These are phyloP conservation scores for Caranx melampygus DNA, from an alignment of 2,113 vertebrate genomes.

Conservation along the genomic window DNA sequence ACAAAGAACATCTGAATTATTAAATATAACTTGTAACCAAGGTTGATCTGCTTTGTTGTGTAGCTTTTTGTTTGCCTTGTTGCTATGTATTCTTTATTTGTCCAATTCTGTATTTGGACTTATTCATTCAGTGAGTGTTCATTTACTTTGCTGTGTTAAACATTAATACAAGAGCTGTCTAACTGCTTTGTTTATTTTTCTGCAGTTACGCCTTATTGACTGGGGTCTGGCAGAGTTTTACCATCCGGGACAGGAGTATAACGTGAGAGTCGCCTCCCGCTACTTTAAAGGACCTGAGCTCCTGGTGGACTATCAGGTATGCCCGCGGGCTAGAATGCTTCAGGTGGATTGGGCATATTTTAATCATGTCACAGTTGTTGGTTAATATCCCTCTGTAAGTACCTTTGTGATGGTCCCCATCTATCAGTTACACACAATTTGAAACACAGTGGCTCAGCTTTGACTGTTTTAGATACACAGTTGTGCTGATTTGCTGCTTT, in stretches of 20 bases:
- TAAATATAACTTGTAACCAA: not conserved
- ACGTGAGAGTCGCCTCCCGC: conserved; percentile 85
- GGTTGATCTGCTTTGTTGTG: not conserved
- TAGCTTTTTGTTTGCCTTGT: not conserved
- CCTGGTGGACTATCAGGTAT: conserved; percentile 86
- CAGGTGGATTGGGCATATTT: not conserved
- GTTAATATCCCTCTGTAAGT: not conserved
- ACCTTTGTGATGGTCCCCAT: not conserved
- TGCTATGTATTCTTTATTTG: not conserved
- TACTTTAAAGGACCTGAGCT: conserved; percentile 88
- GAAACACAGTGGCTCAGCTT: not conserved
- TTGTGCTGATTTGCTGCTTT: too few species aligned
- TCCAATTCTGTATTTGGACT: not conserved
- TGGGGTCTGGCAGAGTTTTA: conserved; percentile 87
- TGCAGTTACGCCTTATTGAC: conserved; percentile 85
- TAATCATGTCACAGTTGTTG: not conserved
- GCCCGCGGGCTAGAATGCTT: not conserved
- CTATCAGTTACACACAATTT: not conserved
- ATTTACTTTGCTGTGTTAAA: not conserved
- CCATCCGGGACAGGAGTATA: conserved; percentile 87
- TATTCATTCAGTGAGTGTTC: not conserved
- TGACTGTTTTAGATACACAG: not conserved
- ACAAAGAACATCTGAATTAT: not conserved
- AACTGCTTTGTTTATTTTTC: not conserved
- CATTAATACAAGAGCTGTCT: not conserved